Evolutionary conservation across 2,797 vertebrate species (phyloP).

Genomic region (Gobionotothen gibberifrons): DNA sequence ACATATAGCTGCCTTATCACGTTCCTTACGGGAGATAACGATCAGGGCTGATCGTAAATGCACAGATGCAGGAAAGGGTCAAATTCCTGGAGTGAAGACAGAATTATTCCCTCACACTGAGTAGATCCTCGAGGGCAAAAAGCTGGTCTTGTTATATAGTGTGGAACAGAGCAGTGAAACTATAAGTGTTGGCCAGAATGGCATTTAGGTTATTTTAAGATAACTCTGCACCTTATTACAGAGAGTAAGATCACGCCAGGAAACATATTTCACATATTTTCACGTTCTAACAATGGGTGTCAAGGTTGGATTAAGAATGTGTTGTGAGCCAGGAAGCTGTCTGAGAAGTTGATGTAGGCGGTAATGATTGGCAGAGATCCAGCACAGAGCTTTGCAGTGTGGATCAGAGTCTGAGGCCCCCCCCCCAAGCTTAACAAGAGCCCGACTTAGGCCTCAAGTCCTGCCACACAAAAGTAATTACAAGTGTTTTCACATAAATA

Average conservation of each 20-base stretch:
- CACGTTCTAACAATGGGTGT: conserved; percentile 3
- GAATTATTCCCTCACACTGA: too few relatives aligned
- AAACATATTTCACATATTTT: conserved; percentile 18
- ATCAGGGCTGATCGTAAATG: too few relatives aligned
- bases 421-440: conserved; percentile 7
- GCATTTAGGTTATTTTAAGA: conserved; percentile 5
- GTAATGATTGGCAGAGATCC: conserved; percentile 39
- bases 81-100: too few relatives aligned
- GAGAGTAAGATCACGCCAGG: conserved; percentile 5
- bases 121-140: conserved; percentile 12
- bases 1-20: too few relatives aligned
- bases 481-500: background rate
- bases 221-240: background rate
- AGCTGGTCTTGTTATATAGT: conserved; percentile 3
- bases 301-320: conserved; percentile 37
- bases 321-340: conserved; percentile 33
- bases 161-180: conserved; percentile 1
- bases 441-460: background rate
- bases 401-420: conserved; percentile 19
- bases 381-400: conserved; percentile 22
- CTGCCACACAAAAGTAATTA: background rate
- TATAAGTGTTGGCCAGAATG: background rate
- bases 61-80: too few relatives aligned
- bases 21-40: too few relatives aligned
- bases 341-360: conserved; percentile 24